Percentiles rank a stretch among this genome's conserved stretches.
Evolutionary conservation across 2,888 invertebrate species (phyloP).

Genomic region (Chrysodeixis includens): DNA sequence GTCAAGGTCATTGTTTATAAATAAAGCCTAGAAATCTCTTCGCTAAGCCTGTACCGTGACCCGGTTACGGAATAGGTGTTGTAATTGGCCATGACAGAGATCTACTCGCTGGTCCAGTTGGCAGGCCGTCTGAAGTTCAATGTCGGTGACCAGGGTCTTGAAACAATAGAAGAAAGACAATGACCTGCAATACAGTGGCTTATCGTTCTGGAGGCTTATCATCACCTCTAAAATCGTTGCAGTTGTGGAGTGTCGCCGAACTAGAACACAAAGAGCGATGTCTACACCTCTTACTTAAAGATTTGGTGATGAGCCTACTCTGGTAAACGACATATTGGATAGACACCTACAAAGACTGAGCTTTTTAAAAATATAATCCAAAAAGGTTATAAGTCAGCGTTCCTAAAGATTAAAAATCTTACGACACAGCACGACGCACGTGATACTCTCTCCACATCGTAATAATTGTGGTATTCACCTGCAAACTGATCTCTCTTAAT

Average conservation of each 20-base stretch:
- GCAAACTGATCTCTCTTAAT: constrained; percentile 1
- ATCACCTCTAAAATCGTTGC: no score
- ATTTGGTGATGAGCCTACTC: no score
- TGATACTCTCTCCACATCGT: neutral
- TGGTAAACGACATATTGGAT: neutral
- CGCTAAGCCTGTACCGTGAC: constrained; percentile 74
- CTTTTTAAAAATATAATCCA: neutral
- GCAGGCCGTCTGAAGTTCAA: constrained; percentile 73
- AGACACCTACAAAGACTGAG: neutral
- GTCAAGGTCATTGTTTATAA: constrained; percentile 63
- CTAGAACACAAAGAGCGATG: no score
- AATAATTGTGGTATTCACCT: neutral
- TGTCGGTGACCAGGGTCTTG: constrained; percentile 57
- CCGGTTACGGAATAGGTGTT: constrained; percentile 69
- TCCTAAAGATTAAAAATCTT: neutral
- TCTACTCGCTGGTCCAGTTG: constrained; percentile 47
- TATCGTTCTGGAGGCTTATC: neutral
- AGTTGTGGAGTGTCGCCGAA: no score
- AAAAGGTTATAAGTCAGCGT: neutral
- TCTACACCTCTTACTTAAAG: no score
- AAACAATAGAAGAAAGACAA: constrained; percentile 39
- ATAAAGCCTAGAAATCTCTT: constrained; percentile 65
- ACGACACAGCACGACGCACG: neutral
- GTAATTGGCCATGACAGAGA: constrained; percentile 71
- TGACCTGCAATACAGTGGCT: constrained; percentile 7